Percentiles rank a stretch among this genome's conserved stretches.
These are phyloP conservation scores for Eupithecia exiguata DNA, from an alignment of 2,888 invertebrate genomes.

Conservation along the genomic window DNA sequence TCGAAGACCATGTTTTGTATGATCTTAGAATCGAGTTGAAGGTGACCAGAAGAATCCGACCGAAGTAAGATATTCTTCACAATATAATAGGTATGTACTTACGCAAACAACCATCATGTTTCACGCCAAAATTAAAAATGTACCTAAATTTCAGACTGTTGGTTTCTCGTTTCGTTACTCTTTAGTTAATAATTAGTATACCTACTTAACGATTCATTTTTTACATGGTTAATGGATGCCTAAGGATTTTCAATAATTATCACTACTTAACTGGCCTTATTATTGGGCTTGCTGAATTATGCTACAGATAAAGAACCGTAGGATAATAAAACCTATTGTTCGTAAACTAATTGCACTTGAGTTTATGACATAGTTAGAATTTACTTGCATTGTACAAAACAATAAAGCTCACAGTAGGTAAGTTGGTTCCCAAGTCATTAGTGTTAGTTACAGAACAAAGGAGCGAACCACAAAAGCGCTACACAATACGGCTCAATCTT, in stretches of 20 bases:
- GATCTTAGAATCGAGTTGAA: conserved; percentile 28
- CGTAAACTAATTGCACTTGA: conserved; percentile 11
- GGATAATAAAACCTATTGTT: not conserved
- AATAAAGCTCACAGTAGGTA: conserved; percentile 17
- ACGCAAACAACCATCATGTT: not conserved
- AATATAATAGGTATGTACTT: not conserved
- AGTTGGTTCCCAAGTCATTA: conserved; percentile 19
- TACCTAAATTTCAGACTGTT: not conserved
- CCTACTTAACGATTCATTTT: not conserved
- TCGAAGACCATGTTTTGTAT: conserved; percentile 18
- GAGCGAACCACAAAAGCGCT: conserved; percentile 37
- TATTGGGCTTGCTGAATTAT: not conserved
- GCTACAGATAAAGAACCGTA: not conserved
- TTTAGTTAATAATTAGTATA: not conserved
- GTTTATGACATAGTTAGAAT: conserved; percentile 7
- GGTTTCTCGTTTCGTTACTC: not conserved
- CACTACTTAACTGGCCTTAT: not conserved
- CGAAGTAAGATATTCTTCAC: not conserved
- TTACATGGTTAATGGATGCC: not conserved
- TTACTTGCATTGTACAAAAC: conserved; percentile 16
- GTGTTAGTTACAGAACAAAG: conserved; percentile 37
- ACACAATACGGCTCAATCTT: conserved; percentile 27
- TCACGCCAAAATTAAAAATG: not conserved
- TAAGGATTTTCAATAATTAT: not conserved
- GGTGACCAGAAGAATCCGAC: conserved; percentile 23